Evolutionary conservation across 1,140 invertebrate species (phyloP), one percentile per base, ranked within the genome.

Genomic region (Diprion similis): DNA sequence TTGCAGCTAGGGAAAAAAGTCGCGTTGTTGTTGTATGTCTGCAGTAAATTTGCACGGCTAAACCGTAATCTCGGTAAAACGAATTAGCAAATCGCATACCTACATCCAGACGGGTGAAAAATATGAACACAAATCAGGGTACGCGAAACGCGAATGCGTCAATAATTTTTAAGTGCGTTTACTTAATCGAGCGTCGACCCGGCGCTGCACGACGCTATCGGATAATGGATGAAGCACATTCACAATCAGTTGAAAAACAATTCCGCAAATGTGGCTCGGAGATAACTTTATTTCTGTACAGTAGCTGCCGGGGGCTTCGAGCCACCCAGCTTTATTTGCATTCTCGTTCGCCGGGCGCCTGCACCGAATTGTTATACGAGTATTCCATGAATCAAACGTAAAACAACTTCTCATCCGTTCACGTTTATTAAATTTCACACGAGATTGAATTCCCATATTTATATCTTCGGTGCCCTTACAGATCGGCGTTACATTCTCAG

Each of bases 331-430:
- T 37, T 37, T 37, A 37, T 37, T 37, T 37, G 24, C 24, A 37
- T 37, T 37, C 24, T 37, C 24, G 24, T 37, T 37, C 24, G 24
- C 24, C 24, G 24, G 24, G 24, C 24, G 24, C 6, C 24, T 37
- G 24, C 24, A 6, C 6, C 24, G 24, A 37, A 37, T 37, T 37
- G 24, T 37, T 37, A 37, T 37, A 37, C 11, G 51, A 59, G n/a
- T 59, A 8, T 59, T 15, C n/a, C 51, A 17, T 59, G n/a, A 59
- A 59, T 59, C 51, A 59, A 59, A 59, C 51, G 51, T 15, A 59
- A 59, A 59, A 59, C n/a, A 59, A 59, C 51, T 59, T 59, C 51
- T 8, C 51, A 59, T 59, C 51, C 51, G 51, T 59, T 59, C n/a
- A 13, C 51, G 51, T 59, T 59, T 59, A 59, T 59, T 59, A 59